A percentile compares a stretch with the other conserved stretches of the same genome.
Conservation (phyloP, 1,140 invertebrate genomes). For the Drosophila hydei region DNA sequence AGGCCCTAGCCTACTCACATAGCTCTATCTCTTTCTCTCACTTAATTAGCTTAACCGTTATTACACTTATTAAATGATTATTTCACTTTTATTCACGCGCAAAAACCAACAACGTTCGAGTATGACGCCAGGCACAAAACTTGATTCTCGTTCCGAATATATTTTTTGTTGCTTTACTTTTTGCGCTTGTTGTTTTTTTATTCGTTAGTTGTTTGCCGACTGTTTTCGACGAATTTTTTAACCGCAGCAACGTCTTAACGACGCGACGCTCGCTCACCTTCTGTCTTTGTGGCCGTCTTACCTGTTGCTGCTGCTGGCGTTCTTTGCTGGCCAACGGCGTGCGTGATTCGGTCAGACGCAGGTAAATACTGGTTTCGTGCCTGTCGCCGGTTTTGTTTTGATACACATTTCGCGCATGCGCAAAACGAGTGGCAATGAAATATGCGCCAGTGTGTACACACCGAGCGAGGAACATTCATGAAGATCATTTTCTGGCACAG, state of each 20-base stretch:
- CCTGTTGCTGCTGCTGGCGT: conserved; percentile 61
- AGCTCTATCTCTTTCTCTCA: not conserved
- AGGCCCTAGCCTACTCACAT: conserved; percentile 8
- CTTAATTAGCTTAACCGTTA: conserved; percentile 34
- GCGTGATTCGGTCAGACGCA: conserved; percentile 34
- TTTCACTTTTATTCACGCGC: conserved; percentile 48
- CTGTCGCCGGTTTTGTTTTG: conserved; percentile 75
- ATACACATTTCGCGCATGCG: conserved; percentile 69
- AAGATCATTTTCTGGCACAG: not conserved
- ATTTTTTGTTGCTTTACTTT: conserved; percentile 8
- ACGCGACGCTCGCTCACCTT: conserved; percentile 75
- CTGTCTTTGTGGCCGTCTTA: conserved; percentile 60
- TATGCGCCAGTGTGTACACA: conserved; percentile 41
- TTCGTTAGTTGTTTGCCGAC: conserved; percentile 17
- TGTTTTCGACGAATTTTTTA: conserved; percentile 41
- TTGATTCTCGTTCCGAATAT: conserved; percentile 57
- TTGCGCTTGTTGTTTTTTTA: conserved; percentile 10
- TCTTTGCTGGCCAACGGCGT: conserved; percentile 25
- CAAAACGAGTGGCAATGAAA: conserved; percentile 65
- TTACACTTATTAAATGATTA: conserved; percentile 27
- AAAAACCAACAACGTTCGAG: conserved; percentile 27
- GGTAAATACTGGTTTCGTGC: conserved; percentile 70
- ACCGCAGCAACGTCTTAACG: conserved; percentile 70
- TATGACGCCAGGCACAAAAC: conserved; percentile 75
- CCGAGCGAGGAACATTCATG: not conserved